Conservation (phyloP, 1,140 invertebrate genomes). For the Helicoverpa armigera region DNA sequence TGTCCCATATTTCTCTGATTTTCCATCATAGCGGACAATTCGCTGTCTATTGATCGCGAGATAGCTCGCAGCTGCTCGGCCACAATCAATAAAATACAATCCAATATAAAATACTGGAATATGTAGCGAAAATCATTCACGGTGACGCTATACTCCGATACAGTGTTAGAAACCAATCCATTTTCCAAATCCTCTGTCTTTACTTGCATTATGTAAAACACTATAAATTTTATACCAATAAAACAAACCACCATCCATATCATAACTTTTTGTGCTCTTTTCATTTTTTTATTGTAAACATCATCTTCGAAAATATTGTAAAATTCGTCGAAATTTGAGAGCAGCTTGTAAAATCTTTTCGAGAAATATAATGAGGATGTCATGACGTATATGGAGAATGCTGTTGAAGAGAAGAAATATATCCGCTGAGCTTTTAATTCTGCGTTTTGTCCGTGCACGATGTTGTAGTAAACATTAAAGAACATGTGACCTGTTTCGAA, state of each 20-base stretch:
- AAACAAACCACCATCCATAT: background rate
- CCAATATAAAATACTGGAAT: slow-evolving; percentile 52
- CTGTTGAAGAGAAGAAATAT: background rate
- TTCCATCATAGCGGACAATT: background rate
- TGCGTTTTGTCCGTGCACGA: background rate
- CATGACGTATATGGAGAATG: slow-evolving; percentile 6
- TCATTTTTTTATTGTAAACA: background rate
- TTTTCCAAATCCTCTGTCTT: background rate
- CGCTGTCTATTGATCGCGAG: slow-evolving; percentile 44
- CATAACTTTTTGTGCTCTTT: slow-evolving; percentile 6
- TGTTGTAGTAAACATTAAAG: background rate
- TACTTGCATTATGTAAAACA: background rate
- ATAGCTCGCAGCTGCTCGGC: slow-evolving; percentile 36
- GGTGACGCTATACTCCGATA: background rate
- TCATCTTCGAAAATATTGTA: background rate
- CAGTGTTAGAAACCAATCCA: background rate
- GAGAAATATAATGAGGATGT: slow-evolving; percentile 6
- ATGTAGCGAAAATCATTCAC: slow-evolving; percentile 49
- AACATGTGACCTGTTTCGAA: background rate
- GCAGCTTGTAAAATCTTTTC: slow-evolving; percentile 7
- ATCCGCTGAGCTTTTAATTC: background rate
- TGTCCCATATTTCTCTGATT: background rate
- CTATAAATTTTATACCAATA: background rate
- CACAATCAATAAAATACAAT: slow-evolving; percentile 23
- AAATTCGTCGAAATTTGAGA: slow-evolving; percentile 4